Conservation (phyloP, 2,797 vertebrate genomes). For the Cynopterus sphinx region DNA sequence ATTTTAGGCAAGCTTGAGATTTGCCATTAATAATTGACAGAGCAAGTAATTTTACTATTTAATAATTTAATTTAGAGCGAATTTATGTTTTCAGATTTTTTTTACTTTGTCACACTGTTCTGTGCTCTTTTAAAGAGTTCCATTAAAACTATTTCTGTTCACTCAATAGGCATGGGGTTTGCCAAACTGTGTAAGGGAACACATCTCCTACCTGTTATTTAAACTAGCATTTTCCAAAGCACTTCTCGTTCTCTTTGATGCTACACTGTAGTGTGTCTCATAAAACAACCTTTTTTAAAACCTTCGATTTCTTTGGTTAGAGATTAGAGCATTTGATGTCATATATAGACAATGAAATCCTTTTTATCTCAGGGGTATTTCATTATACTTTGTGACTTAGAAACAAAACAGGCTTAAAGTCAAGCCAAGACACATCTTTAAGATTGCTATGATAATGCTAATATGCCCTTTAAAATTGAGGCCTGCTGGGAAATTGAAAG, state of each 20-base stretch:
- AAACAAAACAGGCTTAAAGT: constrained; percentile 78
- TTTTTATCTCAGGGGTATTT: constrained; percentile 77
- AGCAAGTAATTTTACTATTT: neutral
- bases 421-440: constrained; percentile 78
- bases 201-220: neutral
- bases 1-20: neutral
- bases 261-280: neutral
- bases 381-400: constrained; percentile 76
- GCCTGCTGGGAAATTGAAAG: constrained; percentile 86
- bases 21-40: constrained; percentile 13
- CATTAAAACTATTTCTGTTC: constrained; percentile 6
- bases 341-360: constrained; percentile 66
- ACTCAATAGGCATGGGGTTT: neutral
- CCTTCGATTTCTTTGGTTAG: constrained; percentile 46
- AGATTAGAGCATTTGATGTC: constrained; percentile 68
- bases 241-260: constrained; percentile 15
- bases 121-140: neutral
- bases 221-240: neutral
- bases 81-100: neutral
- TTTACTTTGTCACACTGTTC: neutral
- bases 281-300: constrained; percentile 21
- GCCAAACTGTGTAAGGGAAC: neutral
- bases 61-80: constrained; percentile 20
- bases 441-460: constrained; percentile 87
- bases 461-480: constrained; percentile 86